Percentiles rank a stretch among this genome's conserved stretches.
phyloP scores from a whole-genome alignment of 2,113 vertebrate genomes.

The Aphelocoma coerulescens region DNA sequence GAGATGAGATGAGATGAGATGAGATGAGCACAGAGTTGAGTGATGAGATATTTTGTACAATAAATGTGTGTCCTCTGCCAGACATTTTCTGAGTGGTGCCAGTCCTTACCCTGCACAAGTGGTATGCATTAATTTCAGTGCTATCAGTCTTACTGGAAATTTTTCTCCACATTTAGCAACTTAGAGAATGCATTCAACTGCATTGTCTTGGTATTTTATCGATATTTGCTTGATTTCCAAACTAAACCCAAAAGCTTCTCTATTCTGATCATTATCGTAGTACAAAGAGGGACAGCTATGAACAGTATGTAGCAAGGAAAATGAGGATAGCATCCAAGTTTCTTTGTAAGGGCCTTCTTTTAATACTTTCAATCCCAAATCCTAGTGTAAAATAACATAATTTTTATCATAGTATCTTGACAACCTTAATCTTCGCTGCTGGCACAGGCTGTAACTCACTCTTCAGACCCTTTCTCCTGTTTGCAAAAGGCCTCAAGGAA shows the following conservation, averaged over 20 bases:
- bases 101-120: not conserved
- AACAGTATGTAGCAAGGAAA: not conserved
- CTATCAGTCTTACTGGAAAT: not conserved
- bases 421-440: constrained; percentile 12
- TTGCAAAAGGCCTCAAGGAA: not conserved
- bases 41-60: not conserved
- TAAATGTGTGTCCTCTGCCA: not conserved
- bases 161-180: not conserved
- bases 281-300: not conserved
- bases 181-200: not conserved
- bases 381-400: not conserved
- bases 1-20: not conserved
- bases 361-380: not conserved
- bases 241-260: not conserved
- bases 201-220: not conserved
- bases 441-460: not conserved
- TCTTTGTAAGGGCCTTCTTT: not conserved
- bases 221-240: not conserved
- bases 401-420: not conserved
- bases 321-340: not conserved
- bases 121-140: not conserved
- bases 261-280: not conserved
- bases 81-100: rapidly evolving
- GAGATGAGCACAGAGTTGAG: not conserved
- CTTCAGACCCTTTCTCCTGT: not conserved